Evolutionary conservation across 2,113 vertebrate species (phyloP), one percentile per base, ranked within the genome.

Genomic region (Silurus meridionalis): DNA sequence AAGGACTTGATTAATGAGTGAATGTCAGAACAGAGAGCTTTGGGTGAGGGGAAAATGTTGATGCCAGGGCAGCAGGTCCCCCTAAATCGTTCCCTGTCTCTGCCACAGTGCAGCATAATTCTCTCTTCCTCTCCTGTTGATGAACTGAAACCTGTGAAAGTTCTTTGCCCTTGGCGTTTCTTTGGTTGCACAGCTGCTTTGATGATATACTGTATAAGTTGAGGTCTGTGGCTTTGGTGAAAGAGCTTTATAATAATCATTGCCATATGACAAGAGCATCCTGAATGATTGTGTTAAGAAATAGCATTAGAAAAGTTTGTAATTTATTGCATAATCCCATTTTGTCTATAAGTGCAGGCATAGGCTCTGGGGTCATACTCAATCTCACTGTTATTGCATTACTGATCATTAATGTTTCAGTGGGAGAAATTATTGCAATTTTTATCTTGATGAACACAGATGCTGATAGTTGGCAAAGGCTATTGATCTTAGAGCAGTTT

Each of bases 1-100:
- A 48, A 71, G 77, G n/a, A 17, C 82, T 85, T 87, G 85, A 89
- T 87, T 87, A 79, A 87, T 53, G 72, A 82, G 71, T 79, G 28
- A 21, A 87, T 78, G 82, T 82, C 72, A 21, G 61, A 87, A 55
- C 55, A 60, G 60, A 86, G 77, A 82, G 60, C 58, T 46, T 82
- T 77, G 15, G 25, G 82, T 55, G 48, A 57, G 17, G 64, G 79
- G 57, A 19, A 50, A 72, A 67, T 81, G 57, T 57, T 81, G 78
- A 72, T 82, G 79, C 66, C 23, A 82, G 55, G 17, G 64, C 53
- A 52, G 46, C 17, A 52, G 46, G 2, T 21, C 25, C n/a, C 64
- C 61, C 23, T 72, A 53, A 82, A 82, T 87, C 69, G 87, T 55
- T 6, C 52, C 13, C 55, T 80, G 74, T 88, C 55, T 88, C 46